A percentile compares a stretch with the other conserved stretches of the same genome.
These are phyloP conservation scores for Barbus barbus DNA, from an alignment of 2,113 vertebrate genomes.

Conservation along the genomic window DNA sequence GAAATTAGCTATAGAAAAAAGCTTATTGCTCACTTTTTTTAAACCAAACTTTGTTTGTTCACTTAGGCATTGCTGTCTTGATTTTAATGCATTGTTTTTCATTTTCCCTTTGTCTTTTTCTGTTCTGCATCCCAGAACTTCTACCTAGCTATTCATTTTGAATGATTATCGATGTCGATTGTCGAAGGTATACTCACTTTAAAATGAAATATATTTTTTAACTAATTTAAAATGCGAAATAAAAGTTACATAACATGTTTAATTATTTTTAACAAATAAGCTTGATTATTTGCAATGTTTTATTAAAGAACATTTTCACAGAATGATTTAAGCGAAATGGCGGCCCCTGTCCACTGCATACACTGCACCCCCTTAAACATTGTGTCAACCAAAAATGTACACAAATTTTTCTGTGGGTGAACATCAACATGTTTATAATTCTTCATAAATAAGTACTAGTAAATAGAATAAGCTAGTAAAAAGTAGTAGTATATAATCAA, in stretches of 20 bases:
- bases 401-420: too few relatives aligned
- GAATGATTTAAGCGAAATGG: neutral
- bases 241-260: neutral
- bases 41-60: neutral
- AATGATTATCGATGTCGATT: too few relatives aligned
- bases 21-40: neutral
- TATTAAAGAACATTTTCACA: neutral
- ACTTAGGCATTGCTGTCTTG: neutral
- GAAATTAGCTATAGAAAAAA: too few relatives aligned
- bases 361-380: neutral
- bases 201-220: neutral
- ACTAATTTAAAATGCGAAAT: neutral
- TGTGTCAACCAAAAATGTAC: too few relatives aligned
- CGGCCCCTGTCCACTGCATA: neutral
- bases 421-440: too few relatives aligned
- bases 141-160: neutral
- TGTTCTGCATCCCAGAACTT: neutral
- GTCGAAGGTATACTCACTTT: neutral
- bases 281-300: neutral
- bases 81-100: neutral
- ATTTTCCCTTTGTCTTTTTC: neutral
- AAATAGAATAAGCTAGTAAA: too few relatives aligned
- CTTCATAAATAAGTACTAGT: too few relatives aligned
- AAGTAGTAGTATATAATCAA: too few relatives aligned
- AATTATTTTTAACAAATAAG: neutral